Percentiles rank a stretch among this genome's conserved stretches.
Evolutionary conservation across 1,140 invertebrate species (phyloP).

Genomic region (Lepeophtheirus salmonis): DNA sequence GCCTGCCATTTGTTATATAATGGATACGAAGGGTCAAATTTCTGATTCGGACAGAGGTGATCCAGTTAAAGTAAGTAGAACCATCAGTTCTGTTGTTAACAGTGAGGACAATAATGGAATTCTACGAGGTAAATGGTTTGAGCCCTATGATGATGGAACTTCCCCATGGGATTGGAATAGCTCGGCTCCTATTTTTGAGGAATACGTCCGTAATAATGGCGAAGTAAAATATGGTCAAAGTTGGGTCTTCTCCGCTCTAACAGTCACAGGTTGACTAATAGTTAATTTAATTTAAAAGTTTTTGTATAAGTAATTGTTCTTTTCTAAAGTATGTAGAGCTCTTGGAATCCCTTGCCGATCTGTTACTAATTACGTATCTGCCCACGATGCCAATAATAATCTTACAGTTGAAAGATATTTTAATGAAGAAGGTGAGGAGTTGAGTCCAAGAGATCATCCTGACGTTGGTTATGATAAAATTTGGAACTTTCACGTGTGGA

Average conservation of each 20-base stretch:
- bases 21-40: conserved; percentile 37
- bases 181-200: conserved; percentile 38
- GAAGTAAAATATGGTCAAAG: conserved; percentile 52
- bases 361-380: conserved; percentile 35
- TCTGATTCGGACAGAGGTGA: conserved; percentile 45
- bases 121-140: conserved; percentile 47
- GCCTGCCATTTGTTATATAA: conserved; percentile 39
- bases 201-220: conserved; percentile 36
- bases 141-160: conserved; percentile 45
- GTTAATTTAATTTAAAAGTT: not conserved
- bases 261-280: conserved; percentile 35
- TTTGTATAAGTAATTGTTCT: not conserved
- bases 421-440: conserved; percentile 24
- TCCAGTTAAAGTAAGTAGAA: conserved; percentile 45
- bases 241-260: conserved; percentile 53
- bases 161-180: conserved; percentile 45
- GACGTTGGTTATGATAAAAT: conserved; percentile 30
- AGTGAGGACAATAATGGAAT: conserved; percentile 47
- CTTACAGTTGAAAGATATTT: conserved; percentile 34
- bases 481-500: conserved; percentile 71
- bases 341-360: conserved; percentile 33
- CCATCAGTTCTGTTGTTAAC: conserved; percentile 51
- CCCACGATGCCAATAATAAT: conserved; percentile 32
- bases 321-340: conserved; percentile 29
- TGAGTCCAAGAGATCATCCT: conserved; percentile 14